Base-by-base conservation (phyloP, 2,113 vertebrate species). In the Prunella fulvescens region DNA sequence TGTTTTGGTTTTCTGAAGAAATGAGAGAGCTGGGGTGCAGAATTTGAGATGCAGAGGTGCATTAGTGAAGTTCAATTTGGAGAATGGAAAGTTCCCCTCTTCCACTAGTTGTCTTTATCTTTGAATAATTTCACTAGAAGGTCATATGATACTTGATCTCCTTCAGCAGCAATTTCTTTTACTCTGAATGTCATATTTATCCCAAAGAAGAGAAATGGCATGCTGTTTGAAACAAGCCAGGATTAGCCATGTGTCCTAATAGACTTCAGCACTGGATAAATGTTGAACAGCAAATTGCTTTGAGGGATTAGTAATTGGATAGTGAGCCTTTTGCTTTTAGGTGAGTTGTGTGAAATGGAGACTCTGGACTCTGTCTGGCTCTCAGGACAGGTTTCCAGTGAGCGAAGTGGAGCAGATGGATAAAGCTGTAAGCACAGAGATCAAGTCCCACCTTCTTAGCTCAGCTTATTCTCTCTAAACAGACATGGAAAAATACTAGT, bases 261-360 rank as follows among this genome's bases (percentile, higher is more conserved):
- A 39, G 5, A 71, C 86, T 92, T 61, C 69, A 81, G 82, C 70
- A 6, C 50, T 80, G 92, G 93, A 85, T 92, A 90, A 88, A 70
- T 81, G 90, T 70, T 90, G 88, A 94, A 65, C 91, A 92, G 86
- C 87, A 94, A 92, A 95, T 95, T 92, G 86, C 92, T 94, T 56
- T 60, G 90, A 86, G 78, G 84, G 92, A 94, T 94, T 95, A 93
- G 85, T 79, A 92, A 96, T 45, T 81, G 91, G 91, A 96, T 93
- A 88, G 90, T 8, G 66, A 88, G 86, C 86, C 72, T 83, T 86
- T 94, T 94, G 93, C 80, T 89, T 96, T 95, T 86, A 92, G 91
- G 89, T 93, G 92, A 94, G 88, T 86, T 71, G 84, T 72, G 73
- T 90, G 87, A 90, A 94, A 87, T 47, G 67, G 77, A 94, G 94